Evolutionary conservation across 2,888 invertebrate species (phyloP), one percentile per base, ranked within the genome.

Genomic region (Erpobdella octoculata): DNA sequence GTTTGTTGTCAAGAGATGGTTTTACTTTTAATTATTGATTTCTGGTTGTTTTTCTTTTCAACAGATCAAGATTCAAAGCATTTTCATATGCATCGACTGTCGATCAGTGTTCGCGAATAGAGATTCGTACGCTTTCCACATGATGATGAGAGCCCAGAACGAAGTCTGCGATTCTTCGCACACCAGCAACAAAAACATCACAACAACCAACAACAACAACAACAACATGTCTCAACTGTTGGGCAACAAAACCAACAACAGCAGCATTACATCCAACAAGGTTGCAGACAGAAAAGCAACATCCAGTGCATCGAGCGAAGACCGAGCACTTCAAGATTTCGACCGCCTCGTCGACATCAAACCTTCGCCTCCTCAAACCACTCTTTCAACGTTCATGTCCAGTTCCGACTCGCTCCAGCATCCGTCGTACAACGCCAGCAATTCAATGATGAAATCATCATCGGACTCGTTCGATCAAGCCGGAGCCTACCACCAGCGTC

Each of bases 71-170:
- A 73, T 77, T 28, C 76, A 77, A 67, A 73, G 76, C 31, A 73
- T 76, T n/a, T 82, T 82, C 74, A 78, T 78, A 59, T 83, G 83
- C 73, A 79, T 80, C 25, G 81, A 81, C 70, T 83, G 83, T 70
- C 77, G 80, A 33, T 77, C 79, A 0, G 76, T 80, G 1, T 83
- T 83, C 74, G 75, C 78, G 12, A 81, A 79, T 72, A 75, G 83
- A 33, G 83, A 83, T 76, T 77, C 81, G 0, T 82, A 83, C 74
- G 83, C 83, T 36, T 83, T 83, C 82, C 83, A 83, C 76, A 81
- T 82, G 80, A 79, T 83, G 79, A 78, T 81, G 76, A 75, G 81
- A 9, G 82, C 82, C 21, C 81, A 81, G 76, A 79, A 80, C 69
- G 81, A 81, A 73, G 71, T 70, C 0, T 77, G 77, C 53, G 68